phyloP scores from a whole-genome alignment of 2,113 vertebrate species.

The Empidonax traillii region DNA sequence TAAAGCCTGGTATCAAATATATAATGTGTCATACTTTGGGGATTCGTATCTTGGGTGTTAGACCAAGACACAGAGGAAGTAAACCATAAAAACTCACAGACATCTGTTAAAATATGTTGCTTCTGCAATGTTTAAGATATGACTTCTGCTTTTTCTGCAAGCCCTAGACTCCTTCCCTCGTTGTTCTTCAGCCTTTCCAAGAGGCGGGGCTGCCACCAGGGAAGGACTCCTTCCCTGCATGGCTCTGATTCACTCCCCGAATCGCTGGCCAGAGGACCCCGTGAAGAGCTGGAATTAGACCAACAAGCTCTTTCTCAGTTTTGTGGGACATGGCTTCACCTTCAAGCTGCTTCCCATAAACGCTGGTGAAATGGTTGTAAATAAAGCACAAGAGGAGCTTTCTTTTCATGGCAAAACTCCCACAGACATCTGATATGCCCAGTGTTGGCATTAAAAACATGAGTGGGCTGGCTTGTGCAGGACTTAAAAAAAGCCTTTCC shows the following conservation, averaged over 20 bases:
- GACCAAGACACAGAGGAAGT: background rate
- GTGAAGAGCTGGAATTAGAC: background rate
- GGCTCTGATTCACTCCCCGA: background rate
- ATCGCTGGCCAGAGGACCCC: background rate
- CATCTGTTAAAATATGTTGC: background rate
- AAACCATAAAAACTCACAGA: background rate
- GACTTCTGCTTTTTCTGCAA: background rate
- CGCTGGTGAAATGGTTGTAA: background rate
- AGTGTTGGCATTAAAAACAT: background rate
- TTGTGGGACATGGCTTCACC: background rate
- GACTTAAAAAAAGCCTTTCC: background rate
- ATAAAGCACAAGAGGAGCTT: background rate
- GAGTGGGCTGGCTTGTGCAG: background rate
- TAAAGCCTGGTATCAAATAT: background rate
- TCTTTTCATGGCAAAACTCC: background rate
- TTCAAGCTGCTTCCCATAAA: slow-evolving; percentile 4
- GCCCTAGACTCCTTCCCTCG: background rate
- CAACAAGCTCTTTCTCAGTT: background rate
- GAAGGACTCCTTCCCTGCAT: fast-evolving
- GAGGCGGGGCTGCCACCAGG: fast-evolving
- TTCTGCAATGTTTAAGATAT: background rate
- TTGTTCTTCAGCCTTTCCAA: background rate
- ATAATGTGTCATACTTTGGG: too few species aligned
- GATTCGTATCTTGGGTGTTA: background rate
- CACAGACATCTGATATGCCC: background rate